Evolutionary conservation across 2,113 vertebrate species (phyloP).

Genomic region (Bufo bufo): DNA sequence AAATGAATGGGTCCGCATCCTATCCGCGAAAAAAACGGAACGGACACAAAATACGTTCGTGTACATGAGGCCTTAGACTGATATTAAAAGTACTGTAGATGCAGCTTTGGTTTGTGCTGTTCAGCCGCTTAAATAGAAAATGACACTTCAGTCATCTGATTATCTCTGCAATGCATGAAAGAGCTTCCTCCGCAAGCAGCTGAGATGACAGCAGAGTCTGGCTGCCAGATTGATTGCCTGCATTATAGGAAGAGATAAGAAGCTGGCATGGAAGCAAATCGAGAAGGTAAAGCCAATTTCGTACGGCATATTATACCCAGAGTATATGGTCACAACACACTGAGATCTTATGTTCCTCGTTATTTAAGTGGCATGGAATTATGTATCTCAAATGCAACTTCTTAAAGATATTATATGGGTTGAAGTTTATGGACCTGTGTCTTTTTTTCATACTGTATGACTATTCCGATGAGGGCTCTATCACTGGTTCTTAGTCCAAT

Average conservation of each 20-base stretch:
- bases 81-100: constrained; percentile 19
- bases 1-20: too few species aligned
- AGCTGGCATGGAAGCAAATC: constrained; percentile 1
- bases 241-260: constrained; percentile 31
- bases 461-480: too few species aligned
- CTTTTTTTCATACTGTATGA: too few species aligned
- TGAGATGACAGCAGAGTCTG: constrained; percentile 49
- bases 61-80: background rate
- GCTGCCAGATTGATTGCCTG: constrained; percentile 42
- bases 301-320: background rate
- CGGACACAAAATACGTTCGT: too few species aligned
- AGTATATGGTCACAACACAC: background rate
- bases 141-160: constrained; percentile 54
- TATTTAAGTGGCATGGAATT: background rate
- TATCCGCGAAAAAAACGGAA: too few species aligned
- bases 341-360: background rate
- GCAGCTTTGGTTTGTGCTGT: constrained; percentile 28
- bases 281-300: constrained; percentile 22
- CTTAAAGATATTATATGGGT: too few species aligned
- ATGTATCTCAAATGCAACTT: too few species aligned
- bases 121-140: constrained; percentile 51
- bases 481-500: too few species aligned
- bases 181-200: constrained; percentile 29
- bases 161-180: constrained; percentile 33
- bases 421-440: too few species aligned